Evolutionary conservation across 2,113 vertebrate species (phyloP), one percentile per base, ranked within the genome.

Genomic region (Ellobius talpinus): DNA sequence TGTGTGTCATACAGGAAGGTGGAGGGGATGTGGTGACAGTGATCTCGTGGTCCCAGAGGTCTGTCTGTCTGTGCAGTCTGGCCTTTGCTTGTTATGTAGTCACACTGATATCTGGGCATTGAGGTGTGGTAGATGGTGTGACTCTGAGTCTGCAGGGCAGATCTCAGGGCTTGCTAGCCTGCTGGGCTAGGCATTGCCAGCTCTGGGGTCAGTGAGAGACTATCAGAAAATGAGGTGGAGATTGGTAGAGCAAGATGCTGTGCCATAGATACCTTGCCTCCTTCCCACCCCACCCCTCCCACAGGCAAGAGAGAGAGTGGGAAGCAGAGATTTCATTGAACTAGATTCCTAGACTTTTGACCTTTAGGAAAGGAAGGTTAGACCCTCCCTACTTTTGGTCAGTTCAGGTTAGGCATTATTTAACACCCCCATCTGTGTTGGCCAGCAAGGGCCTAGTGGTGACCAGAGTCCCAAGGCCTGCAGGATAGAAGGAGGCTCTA

Each of bases 11-110:
- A 11, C 42, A 58, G 24, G 13, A 12, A n/a, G 29, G 39, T 42
- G n/a, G 73, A 73, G 31, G 52, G 1, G 12, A 29, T 6, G 0
- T 1, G 3, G n/a, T 17, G 72, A 8, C 19, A 4, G 36, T 0
- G 39, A 13, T 36, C 45, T 29, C 42, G 33, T 0, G 11, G 79
- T 55, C 24, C 19, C 33, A 58, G 19, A n/a, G 55, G n/a, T 66
- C 76, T 66, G 24, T 52, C 58, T 61, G 45, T 58, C 55, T 1
- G 74, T 42, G 8, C 29, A 2, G 14, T 61, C 24, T 13, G 16
- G 58, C 89, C 86, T 52, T 87, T 36, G 45, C 84, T 68, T 39
- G 70, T 39, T 31, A 0, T 5, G 42, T 36, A 52, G 50, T 87
- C 55, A n/a, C 9, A 14, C 26, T 17, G 66, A 13, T 29, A 5